A percentile compares a stretch with the other conserved stretches of the same genome.
Evolutionary conservation across 92 coral and sea anemone genomes (phyloP).

Genomic region (Umimayanthus chanpuru): DNA sequence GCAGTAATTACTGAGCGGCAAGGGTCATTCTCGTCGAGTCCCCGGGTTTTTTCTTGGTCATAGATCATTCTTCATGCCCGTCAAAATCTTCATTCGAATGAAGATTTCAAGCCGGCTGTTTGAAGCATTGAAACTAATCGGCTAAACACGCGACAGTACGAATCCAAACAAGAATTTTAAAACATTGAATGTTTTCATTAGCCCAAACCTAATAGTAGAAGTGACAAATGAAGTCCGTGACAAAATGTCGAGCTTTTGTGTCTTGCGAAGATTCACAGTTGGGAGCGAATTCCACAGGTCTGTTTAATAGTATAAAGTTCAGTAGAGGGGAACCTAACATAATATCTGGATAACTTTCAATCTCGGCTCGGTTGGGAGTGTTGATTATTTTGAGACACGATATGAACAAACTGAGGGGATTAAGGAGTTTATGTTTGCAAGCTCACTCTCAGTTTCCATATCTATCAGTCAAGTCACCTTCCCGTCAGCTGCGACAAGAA

Average conservation of each 20-base stretch:
- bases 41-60: neutral
- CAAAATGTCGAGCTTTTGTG: neutral
- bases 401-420: neutral
- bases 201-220: neutral
- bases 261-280: neutral
- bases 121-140: neutral
- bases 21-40: slow-evolving; percentile 12
- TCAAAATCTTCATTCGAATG: neutral
- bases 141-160: neutral
- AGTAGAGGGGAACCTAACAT: slow-evolving; percentile 1
- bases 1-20: neutral
- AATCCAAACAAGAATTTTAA: neutral
- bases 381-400: neutral
- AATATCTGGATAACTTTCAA: neutral
- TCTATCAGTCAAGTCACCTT: too few species aligned
- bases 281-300: slow-evolving; percentile 2
- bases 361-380: neutral
- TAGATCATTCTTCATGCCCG: neutral
- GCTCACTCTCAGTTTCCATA: neutral
- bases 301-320: slow-evolving; percentile 1
- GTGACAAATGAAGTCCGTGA: neutral
- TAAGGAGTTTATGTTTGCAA: neutral
- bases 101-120: neutral
- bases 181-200: neutral
- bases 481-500: neutral